Conservation (phyloP, 2,888 invertebrate genomes). For the Carcina quercana region DNA sequence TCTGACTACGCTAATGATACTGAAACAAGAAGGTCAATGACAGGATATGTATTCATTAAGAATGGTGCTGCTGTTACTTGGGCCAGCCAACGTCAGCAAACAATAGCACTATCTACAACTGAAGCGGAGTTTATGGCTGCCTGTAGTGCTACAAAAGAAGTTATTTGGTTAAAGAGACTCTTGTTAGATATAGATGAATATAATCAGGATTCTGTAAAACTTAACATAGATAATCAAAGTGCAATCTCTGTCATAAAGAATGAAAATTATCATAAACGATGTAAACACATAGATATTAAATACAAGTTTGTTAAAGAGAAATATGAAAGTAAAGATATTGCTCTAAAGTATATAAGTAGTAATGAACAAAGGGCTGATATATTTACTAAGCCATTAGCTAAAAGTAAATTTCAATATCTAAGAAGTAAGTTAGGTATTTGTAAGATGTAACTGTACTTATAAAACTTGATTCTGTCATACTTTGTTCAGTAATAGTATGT, state of each 20-base stretch:
- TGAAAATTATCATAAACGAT: not conserved
- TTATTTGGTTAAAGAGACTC: constrained; percentile 1
- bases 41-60: constrained; percentile 3
- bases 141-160: constrained; percentile 1
- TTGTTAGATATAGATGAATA: not conserved
- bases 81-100: constrained; percentile 1
- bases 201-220: not conserved
- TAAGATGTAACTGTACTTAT: not conserved
- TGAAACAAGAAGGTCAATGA: constrained; percentile 6
- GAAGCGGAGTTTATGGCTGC: constrained; percentile 9
- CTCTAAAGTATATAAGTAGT: not conserved
- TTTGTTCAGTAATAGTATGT: too few species aligned
- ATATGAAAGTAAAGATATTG: not conserved
- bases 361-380: not conserved
- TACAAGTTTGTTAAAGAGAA: not conserved
- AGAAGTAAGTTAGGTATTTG: not conserved
- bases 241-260: not conserved
- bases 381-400: not conserved
- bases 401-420: not conserved
- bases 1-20: constrained; percentile 16
- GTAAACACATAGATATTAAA: constrained; percentile 3
- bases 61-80: constrained; percentile 5
- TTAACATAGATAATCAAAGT: constrained; percentile 2
- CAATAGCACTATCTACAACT: constrained; percentile 4
- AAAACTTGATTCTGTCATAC: too few species aligned